These are phyloP conservation scores for Papilio demoleus DNA, from an alignment of 2,888 invertebrate genomes.

Conservation along the genomic window DNA sequence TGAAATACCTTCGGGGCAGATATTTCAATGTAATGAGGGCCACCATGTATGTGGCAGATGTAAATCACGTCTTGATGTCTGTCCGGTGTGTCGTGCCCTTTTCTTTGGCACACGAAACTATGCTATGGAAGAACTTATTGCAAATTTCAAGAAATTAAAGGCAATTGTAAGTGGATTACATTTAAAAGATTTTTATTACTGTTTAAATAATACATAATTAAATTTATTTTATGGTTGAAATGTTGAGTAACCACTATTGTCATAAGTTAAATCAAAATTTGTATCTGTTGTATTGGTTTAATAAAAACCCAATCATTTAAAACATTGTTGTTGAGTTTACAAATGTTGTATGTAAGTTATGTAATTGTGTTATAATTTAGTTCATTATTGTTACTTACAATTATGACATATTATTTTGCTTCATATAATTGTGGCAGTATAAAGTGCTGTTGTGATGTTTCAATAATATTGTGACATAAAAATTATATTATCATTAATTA, in stretches of 20 bases:
- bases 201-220: background rate
- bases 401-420: background rate
- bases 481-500: too few relatives aligned
- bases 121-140: constrained; percentile 81
- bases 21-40: constrained; percentile 81
- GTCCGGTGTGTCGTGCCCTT: constrained; percentile 79
- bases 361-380: background rate
- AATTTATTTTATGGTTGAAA: too few relatives aligned
- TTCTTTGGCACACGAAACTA: constrained; percentile 82
- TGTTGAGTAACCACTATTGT: too few relatives aligned
- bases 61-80: constrained; percentile 71
- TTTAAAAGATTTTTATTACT: constrained; percentile 19
- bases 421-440: background rate
- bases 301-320: background rate
- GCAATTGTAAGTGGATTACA: constrained; percentile 68
- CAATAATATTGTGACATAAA: background rate
- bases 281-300: background rate
- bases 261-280: too few relatives aligned
- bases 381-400: background rate
- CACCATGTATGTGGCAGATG: constrained; percentile 83
- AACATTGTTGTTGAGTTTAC: background rate
- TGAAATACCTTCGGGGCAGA: constrained; percentile 74
- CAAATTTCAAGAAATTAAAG: constrained; percentile 73
- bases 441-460: background rate
- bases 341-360: background rate